Base-by-base conservation (phyloP, 2,888 invertebrate species). In the Conus canariensis region DNA sequence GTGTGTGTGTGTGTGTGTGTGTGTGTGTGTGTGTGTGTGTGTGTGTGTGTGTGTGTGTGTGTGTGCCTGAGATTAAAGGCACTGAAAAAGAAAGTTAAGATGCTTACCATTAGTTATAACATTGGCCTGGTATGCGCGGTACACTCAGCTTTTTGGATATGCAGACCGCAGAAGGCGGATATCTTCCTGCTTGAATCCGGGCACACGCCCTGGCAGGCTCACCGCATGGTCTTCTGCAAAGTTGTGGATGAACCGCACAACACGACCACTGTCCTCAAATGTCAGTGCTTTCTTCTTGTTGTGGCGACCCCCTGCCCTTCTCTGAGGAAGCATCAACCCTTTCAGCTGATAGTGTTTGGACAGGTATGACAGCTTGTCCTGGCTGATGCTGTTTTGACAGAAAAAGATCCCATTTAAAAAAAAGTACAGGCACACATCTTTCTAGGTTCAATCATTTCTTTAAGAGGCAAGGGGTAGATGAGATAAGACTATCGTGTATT, bases 201-300 rank as follows among this genome's bases (percentile, higher is more conserved):
- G 90, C 9, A 91, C 64, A 7, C 85, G 64, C 14, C 91, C 92
- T 22, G 92, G 91, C 7, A 91, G 86, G 16, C 85, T n/a, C 9
- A 92, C 59, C 19, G 90, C 91, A 89, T 92, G 85, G 14, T 85
- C 83, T 25, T 90, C 88, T 19, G 90, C 91, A 90, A 80, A 92
- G 22, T 90, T 89, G 22, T 56, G 60, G 6, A 90, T 87, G 64
- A 90, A 92, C 9, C 60, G 58, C 70, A 91, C 90, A 74, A 90
- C 90, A 45, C 56, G 19, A 8, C 87, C 59, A 58, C 45, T 88
- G 83, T 91, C 92, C 30, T 58, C 58, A 59, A 25, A 86, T 19
- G 16, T 59, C 22, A 91, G 88, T 9, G 83, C 25, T 22, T 22
- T 64, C 12, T 83, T 87, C 64, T 85, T 88, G 19, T n/a, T 74